Conservation (phyloP, 1,140 invertebrate genomes). For the Aphelinus certus region DNA sequence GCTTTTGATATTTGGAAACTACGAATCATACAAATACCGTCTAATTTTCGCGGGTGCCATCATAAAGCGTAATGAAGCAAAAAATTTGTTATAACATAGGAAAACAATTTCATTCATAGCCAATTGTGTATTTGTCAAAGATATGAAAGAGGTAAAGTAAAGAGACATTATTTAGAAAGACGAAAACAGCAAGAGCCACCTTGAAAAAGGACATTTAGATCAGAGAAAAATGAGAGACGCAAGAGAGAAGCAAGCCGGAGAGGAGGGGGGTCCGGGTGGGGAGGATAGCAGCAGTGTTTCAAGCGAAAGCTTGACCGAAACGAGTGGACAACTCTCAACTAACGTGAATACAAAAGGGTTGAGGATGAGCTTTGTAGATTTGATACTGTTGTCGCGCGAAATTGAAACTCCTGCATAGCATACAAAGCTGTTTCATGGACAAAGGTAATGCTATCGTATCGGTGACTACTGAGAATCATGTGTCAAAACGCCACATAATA, state of each 20-base stretch:
- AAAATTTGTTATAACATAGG: no score
- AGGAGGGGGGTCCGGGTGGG: not conserved
- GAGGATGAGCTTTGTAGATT: slow-evolving; percentile 41
- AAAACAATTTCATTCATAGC: no score
- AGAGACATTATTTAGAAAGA: not conserved
- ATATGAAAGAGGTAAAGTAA: no score
- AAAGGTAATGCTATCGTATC: slow-evolving; percentile 41
- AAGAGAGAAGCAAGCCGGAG: slow-evolving; percentile 23
- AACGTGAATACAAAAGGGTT: slow-evolving; percentile 33
- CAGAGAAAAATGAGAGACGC: slow-evolving; percentile 1
- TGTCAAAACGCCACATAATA: slow-evolving; percentile 25
- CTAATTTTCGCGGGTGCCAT: no score
- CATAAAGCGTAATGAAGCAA: no score
- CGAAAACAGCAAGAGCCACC: not conserved
- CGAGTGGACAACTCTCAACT: slow-evolving; percentile 28
- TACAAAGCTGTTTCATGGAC: slow-evolving; percentile 43
- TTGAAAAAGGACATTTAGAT: not conserved
- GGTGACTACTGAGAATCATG: slow-evolving; percentile 27
- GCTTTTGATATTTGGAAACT: no score
- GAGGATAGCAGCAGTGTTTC: not conserved
- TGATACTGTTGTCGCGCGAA: slow-evolving; percentile 43
- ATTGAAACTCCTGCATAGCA: slow-evolving; percentile 39
- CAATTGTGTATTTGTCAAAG: no score
- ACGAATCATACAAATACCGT: no score
- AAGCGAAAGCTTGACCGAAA: slow-evolving; percentile 32